Conservation (phyloP, 1,140 invertebrate species). For the Lethrus apterus region DNA sequence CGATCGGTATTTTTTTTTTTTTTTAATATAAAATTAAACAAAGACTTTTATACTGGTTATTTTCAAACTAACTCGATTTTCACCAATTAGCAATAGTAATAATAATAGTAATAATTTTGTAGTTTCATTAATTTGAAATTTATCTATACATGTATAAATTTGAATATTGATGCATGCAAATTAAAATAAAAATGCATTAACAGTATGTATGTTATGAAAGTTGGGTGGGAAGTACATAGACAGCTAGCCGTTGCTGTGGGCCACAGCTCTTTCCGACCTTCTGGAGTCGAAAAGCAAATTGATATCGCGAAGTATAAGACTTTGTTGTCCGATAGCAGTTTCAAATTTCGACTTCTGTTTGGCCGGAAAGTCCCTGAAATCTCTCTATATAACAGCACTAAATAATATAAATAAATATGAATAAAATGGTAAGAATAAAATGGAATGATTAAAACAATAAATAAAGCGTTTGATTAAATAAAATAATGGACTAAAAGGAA, state of each 20-base stretch:
- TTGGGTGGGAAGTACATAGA: slow-evolving; percentile 49
- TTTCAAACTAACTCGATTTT: too few species aligned
- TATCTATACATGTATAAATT: too few species aligned
- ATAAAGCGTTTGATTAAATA: too few species aligned
- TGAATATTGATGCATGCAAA: too few species aligned
- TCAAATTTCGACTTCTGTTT: slow-evolving; percentile 38
- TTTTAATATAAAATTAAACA: too few species aligned
- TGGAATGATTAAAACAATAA: slow-evolving; percentile 16
- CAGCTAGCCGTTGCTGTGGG: slow-evolving; percentile 59
- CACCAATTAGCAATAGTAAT: too few species aligned
- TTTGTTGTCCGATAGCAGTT: slow-evolving; percentile 32
- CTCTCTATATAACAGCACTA: slow-evolving; percentile 39
- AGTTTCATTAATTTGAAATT: too few species aligned
- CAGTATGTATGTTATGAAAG: slow-evolving; percentile 26
- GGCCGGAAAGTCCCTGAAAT: slow-evolving; percentile 37
- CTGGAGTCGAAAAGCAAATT: slow-evolving; percentile 36
- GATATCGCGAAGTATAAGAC: slow-evolving; percentile 5
- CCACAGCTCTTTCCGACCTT: slow-evolving; percentile 44
- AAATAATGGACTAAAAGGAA: too few species aligned
- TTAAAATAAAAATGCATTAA: too few species aligned
- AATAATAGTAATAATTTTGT: too few species aligned
- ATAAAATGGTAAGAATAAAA: slow-evolving; percentile 14
- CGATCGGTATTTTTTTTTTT: too few species aligned
- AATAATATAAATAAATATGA: slow-evolving; percentile 7
- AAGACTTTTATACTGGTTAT: too few species aligned